A percentile compares a stretch with the other conserved stretches of the same genome.
phyloP scores from a whole-genome alignment of 2,888 invertebrate species.

The Plusia festucae region DNA sequence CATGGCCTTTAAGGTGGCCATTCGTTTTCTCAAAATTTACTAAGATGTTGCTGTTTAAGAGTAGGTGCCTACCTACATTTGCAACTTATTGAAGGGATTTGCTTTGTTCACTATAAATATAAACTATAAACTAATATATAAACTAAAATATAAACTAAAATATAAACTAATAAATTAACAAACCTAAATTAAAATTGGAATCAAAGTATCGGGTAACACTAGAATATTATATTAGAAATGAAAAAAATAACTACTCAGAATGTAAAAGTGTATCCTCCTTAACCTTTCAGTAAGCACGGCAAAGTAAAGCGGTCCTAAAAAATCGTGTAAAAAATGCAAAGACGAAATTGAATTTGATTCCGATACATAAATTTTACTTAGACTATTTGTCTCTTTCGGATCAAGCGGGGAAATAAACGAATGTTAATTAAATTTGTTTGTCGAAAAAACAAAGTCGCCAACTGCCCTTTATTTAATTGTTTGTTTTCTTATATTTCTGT shows the following conservation, averaged over 20 bases:
- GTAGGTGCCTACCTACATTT: no score
- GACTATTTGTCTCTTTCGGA: slow-evolving; percentile 87
- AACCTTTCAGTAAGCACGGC: slow-evolving; percentile 67
- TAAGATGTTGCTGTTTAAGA: no score
- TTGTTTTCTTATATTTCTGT: slow-evolving; percentile 65
- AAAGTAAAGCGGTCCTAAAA: slow-evolving; percentile 79
- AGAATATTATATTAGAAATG: no score
- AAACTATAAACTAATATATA: no score
- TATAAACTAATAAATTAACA: no score
- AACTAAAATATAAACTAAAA: no score
- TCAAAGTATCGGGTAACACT: no score
- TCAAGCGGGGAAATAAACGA: slow-evolving; percentile 84
- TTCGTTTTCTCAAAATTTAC: no score
- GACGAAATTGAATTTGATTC: slow-evolving; percentile 89
- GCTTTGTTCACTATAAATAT: no score
- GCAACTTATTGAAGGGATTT: no score
- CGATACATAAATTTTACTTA: slow-evolving; percentile 89
- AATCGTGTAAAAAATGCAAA: slow-evolving; percentile 87
- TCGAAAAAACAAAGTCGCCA: slow-evolving; percentile 77
- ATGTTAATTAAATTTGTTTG: slow-evolving; percentile 87
- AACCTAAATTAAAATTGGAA: no score
- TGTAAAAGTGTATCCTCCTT: slow-evolving; percentile 67
- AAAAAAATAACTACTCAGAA: not conserved
- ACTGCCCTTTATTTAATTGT: slow-evolving; percentile 83
- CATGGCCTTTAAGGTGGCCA: not conserved